A percentile compares a stretch with the other conserved stretches of the same genome.
These are phyloP conservation scores for Knipowitschia caucasica DNA, from an alignment of 2,797 vertebrate species.

Conservation along the genomic window DNA sequence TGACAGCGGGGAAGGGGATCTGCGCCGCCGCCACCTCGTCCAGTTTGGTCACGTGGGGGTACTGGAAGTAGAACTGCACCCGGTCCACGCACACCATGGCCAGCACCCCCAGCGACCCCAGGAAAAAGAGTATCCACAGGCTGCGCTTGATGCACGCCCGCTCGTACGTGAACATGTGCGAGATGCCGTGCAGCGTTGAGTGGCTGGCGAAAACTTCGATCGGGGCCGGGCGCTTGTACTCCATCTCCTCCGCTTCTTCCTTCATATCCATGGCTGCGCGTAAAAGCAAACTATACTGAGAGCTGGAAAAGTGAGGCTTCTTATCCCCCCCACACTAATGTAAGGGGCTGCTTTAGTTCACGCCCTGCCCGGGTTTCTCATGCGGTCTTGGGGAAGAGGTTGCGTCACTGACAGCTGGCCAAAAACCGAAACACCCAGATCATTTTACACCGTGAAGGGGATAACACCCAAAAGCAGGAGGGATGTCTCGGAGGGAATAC, in stretches of 20 bases:
- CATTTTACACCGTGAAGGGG: conserved; percentile 17
- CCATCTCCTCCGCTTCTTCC: conserved; percentile 88
- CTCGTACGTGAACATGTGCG: conserved; percentile 97
- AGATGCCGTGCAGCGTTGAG: conserved; percentile 96
- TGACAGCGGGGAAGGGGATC: conserved; percentile 91
- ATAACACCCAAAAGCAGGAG: conserved; percentile 4
- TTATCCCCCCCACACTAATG: conserved; percentile 24
- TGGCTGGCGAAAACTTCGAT: conserved; percentile 96
- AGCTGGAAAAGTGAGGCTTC: conserved; percentile 10
- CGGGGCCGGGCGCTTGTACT: conserved; percentile 84
- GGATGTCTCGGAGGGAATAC: conserved; percentile 9
- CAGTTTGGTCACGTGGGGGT: conserved; percentile 95
- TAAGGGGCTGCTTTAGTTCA: conserved; percentile 60
- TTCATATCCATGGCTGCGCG: conserved; percentile 86
- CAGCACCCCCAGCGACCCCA: conserved; percentile 87
- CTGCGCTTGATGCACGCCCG: conserved; percentile 88
- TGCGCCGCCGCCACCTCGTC: conserved; percentile 87
- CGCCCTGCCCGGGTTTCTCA: conserved; percentile 64
- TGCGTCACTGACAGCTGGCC: conserved; percentile 59
- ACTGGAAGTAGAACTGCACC: conserved; percentile 94
- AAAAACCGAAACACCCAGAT: conserved; percentile 19
- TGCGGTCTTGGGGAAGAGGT: conserved; percentile 48
- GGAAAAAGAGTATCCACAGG: conserved; percentile 92
- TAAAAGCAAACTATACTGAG: conserved; percentile 19
- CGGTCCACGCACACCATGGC: conserved; percentile 91